phyloP scores from a whole-genome alignment of 2,797 vertebrate genomes.

The Brachymystax lenok region DNA sequence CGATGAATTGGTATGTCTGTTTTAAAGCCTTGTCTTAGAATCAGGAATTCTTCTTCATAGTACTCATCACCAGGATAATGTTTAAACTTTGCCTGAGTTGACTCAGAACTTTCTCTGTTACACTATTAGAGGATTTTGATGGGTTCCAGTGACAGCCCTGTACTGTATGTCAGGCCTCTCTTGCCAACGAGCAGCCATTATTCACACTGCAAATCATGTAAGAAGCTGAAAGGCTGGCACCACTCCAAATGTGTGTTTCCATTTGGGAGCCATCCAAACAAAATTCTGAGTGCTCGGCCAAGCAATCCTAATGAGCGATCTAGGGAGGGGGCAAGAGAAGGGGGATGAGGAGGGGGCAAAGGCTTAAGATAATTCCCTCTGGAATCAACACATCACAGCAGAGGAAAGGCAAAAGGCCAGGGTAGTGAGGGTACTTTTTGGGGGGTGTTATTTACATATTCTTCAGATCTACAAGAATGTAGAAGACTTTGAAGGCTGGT shows the following conservation, averaged over 20 bases:
- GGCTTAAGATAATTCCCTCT: constrained; percentile 29
- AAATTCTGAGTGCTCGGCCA: constrained; percentile 65
- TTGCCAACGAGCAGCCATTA: constrained; percentile 49
- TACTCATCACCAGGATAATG: background rate
- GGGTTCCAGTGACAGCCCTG: constrained; percentile 41
- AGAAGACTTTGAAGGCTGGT: constrained; percentile 15
- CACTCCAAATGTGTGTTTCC: constrained; percentile 69
- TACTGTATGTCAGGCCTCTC: constrained; percentile 21
- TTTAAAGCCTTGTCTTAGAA: background rate
- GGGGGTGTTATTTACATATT: constrained; percentile 22
- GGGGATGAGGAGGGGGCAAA: constrained; percentile 28
- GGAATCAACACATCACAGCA: constrained; percentile 35
- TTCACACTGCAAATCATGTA: constrained; percentile 63
- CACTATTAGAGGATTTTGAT: constrained; percentile 50
- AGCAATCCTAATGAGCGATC: constrained; percentile 65
- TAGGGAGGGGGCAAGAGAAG: constrained; percentile 47
- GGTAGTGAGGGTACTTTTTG: constrained; percentile 15
- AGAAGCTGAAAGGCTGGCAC: constrained; percentile 62
- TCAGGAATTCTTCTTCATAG: constrained; percentile 5
- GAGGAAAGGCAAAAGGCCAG: constrained; percentile 30
- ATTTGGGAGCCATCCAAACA: constrained; percentile 74
- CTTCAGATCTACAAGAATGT: constrained; percentile 35
- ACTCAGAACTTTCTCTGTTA: constrained; percentile 31
- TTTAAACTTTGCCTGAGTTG: constrained; percentile 15
- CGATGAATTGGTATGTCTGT: background rate